phyloP scores from a whole-genome alignment of 2,797 vertebrate genomes.

The Rhinella marina region DNA sequence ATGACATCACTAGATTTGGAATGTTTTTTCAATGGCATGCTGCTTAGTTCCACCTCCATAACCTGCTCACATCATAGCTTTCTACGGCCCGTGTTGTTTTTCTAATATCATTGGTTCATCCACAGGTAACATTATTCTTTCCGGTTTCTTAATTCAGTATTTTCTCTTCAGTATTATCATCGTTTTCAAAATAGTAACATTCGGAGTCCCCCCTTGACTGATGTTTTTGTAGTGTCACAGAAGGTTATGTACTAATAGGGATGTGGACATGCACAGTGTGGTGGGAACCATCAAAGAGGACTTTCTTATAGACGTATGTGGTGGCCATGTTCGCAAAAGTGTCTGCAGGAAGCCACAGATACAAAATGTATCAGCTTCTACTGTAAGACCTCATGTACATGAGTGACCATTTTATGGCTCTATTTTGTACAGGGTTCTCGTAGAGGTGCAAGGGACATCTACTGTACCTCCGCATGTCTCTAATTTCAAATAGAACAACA shows the following conservation, averaged over 20 bases:
- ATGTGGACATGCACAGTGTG: constrained; percentile 18
- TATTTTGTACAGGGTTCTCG: not conserved
- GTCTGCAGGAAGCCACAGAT: not conserved
- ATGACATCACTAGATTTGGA: constrained; percentile 57
- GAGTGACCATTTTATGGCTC: not conserved
- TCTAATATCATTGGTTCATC: constrained; percentile 64
- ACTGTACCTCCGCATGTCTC: too few species aligned
- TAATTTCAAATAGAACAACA: too few species aligned
- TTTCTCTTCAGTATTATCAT: constrained; percentile 69
- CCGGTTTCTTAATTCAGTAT: constrained; percentile 65
- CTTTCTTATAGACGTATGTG: not conserved
- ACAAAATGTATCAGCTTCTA: not conserved
- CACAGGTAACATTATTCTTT: constrained; percentile 57
- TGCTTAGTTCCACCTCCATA: constrained; percentile 38
- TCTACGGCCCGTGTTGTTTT: constrained; percentile 66
- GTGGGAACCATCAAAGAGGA: not conserved
- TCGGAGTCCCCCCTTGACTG: not conserved
- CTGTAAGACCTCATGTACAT: not conserved
- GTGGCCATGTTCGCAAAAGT: not conserved
- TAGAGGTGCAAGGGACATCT: too few species aligned
- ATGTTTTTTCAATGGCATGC: constrained; percentile 55
- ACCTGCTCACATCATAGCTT: constrained; percentile 25
- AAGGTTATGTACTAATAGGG: not conserved
- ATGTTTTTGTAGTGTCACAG: constrained; percentile 29
- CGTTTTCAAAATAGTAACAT: constrained; percentile 65